Percentiles rank a stretch among this genome's conserved stretches.
Evolutionary conservation across 2,888 invertebrate genomes (phyloP).

Genomic region (Microctonus hyperodae): DNA sequence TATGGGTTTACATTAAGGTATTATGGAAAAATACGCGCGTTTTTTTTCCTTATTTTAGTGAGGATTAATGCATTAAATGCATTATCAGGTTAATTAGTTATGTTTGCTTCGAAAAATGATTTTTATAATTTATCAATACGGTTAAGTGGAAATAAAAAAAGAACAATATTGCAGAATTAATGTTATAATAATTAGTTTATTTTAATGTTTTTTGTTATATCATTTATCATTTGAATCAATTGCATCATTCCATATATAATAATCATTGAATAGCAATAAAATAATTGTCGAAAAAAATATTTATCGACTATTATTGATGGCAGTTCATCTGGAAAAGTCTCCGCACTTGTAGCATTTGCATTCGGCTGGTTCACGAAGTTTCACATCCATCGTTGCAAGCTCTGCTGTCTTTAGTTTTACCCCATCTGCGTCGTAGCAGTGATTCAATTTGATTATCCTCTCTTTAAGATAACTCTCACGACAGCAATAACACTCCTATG

Average conservation of each 20-base stretch:
- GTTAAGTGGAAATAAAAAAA: no score
- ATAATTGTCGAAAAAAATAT: conserved; percentile 6
- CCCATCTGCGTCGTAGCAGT: conserved; percentile 91
- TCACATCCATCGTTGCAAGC: conserved; percentile 79
- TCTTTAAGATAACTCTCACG: conserved; percentile 86
- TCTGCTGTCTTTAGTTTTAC: conserved; percentile 75
- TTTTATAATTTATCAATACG: no score
- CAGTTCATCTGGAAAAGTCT: conserved; percentile 75
- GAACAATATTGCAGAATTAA: no score
- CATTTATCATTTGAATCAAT: no score
- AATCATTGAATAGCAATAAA: conserved; percentile 19
- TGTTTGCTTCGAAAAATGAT: no score
- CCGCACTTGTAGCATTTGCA: conserved; percentile 93
- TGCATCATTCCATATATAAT: no score
- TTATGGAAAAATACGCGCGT: no score
- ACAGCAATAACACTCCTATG: conserved; percentile 90
- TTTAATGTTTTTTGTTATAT: no score
- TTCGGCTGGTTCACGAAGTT: conserved; percentile 84
- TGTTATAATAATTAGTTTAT: no score
- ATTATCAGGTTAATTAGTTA: no score
- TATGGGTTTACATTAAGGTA: not conserved
- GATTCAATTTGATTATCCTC: conserved; percentile 78
- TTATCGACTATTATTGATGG: not conserved
- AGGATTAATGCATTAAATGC: no score
- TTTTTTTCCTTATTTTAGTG: no score